Conservation (phyloP, 2,113 vertebrate species). For the Semnopithecus entellus region DNA sequence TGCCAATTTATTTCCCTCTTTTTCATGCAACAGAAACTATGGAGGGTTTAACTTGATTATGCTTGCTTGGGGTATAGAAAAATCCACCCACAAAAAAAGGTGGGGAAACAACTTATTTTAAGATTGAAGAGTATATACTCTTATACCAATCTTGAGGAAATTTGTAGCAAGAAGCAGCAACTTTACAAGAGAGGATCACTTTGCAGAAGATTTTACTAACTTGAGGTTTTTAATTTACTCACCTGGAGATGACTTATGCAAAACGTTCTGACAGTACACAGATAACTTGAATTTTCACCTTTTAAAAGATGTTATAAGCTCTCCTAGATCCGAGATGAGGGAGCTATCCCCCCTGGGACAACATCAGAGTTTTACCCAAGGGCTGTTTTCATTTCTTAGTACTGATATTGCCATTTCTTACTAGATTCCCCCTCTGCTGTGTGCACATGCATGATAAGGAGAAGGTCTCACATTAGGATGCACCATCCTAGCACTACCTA, state of each 20-base stretch:
- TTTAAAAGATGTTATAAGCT: conserved; percentile 17
- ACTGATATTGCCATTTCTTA: neutral
- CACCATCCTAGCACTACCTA: neutral
- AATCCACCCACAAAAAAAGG: neutral
- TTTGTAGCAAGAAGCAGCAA: neutral
- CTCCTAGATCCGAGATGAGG: neutral
- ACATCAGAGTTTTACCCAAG: neutral
- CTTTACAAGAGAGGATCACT: neutral
- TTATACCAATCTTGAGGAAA: neutral
- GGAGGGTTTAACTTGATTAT: neutral
- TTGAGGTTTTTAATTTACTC: conserved; percentile 51
- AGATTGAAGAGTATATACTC: neutral
- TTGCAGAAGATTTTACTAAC: conserved; percentile 21
- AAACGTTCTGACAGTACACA: neutral
- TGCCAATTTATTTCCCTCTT: neutral
- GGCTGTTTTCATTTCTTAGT: neutral
- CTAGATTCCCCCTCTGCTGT: neutral
- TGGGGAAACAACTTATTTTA: neutral
- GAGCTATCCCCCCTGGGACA: too few species aligned
- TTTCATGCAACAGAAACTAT: neutral
- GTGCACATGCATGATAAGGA: neutral
- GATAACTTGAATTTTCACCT: neutral
- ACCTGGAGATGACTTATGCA: conserved; percentile 5
- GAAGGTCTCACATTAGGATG: neutral
- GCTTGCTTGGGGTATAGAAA: neutral